Percentiles rank a stretch among this genome's conserved stretches.
These are phyloP conservation scores for Polypedilum pembai DNA, from an alignment of 1,140 invertebrate genomes.

Conservation along the genomic window DNA sequence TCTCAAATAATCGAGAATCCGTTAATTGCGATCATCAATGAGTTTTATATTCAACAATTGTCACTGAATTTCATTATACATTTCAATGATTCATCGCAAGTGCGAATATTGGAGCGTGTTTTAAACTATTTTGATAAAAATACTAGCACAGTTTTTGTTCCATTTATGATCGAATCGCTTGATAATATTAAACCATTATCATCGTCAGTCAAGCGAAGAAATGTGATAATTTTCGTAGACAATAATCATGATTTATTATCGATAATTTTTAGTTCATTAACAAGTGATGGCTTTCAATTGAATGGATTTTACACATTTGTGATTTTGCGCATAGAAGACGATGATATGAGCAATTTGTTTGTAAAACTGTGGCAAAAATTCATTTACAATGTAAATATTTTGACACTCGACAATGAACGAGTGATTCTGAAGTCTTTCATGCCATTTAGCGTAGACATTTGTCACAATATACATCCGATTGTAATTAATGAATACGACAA, in stretches of 20 bases:
- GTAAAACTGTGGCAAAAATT: conserved; percentile 31
- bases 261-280: conserved; percentile 41
- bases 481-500: neutral
- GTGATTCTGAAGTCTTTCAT: neutral
- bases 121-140: too few relatives aligned
- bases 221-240: neutral
- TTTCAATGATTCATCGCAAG: too few relatives aligned
- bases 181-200: neutral
- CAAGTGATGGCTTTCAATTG: conserved; percentile 43
- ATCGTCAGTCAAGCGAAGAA: neutral
- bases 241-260: conserved; percentile 32
- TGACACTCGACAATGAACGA: neutral
- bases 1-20: too few relatives aligned
- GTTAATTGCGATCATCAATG: too few relatives aligned
- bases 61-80: too few relatives aligned
- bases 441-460: neutral
- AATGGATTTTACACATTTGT: conserved; percentile 26
- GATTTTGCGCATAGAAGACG: too few relatives aligned
- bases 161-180: too few relatives aligned
- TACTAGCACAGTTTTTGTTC: too few relatives aligned
- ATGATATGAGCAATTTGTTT: too few relatives aligned
- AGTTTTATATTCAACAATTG: too few relatives aligned
- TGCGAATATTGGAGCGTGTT: too few relatives aligned
- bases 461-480: neutral
- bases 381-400: neutral